These are phyloP conservation scores for Hydroisotoma schaefferi DNA, from an alignment of 2,888 invertebrate species.

Conservation along the genomic window DNA sequence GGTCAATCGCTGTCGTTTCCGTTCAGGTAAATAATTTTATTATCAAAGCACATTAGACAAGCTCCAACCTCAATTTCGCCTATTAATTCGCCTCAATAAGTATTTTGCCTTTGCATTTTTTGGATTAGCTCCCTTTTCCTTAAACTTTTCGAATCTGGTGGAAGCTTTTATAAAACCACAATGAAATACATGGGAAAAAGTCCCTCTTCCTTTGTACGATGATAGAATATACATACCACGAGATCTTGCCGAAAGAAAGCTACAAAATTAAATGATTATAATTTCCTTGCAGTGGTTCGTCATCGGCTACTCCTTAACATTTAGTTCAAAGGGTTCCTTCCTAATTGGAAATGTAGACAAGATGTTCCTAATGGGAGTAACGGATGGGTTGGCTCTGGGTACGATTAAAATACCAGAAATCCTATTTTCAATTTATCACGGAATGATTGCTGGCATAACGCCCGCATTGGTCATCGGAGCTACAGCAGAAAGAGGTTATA, in stretches of 20 bases:
- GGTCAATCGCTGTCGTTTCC: conserved; percentile 43
- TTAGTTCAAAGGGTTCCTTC: conserved; percentile 23
- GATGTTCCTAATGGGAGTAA: conserved; percentile 23
- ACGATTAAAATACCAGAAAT: conserved; percentile 34
- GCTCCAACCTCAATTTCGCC: too few relatives aligned
- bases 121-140: too few relatives aligned
- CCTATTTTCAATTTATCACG: conserved; percentile 41
- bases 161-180: too few relatives aligned
- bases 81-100: too few relatives aligned
- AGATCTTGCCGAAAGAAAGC: too few relatives aligned
- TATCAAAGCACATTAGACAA: too few relatives aligned
- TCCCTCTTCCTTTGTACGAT: not conserved
- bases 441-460: conserved; percentile 42
- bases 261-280: too few relatives aligned
- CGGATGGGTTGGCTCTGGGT: conserved; percentile 9
- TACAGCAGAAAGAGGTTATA: conserved; percentile 43
- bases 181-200: too few relatives aligned
- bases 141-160: too few relatives aligned
- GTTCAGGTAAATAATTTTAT: conserved; percentile 32
- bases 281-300: conserved; percentile 38
- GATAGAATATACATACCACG: not conserved
- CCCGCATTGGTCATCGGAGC: conserved; percentile 43
- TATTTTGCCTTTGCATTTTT: not conserved
- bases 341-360: conserved; percentile 40
- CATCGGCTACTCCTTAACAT: conserved; percentile 39